These are phyloP conservation scores for Geopemphigus sp. DNA, from an alignment of 1,140 invertebrate species.

Conservation along the genomic window DNA sequence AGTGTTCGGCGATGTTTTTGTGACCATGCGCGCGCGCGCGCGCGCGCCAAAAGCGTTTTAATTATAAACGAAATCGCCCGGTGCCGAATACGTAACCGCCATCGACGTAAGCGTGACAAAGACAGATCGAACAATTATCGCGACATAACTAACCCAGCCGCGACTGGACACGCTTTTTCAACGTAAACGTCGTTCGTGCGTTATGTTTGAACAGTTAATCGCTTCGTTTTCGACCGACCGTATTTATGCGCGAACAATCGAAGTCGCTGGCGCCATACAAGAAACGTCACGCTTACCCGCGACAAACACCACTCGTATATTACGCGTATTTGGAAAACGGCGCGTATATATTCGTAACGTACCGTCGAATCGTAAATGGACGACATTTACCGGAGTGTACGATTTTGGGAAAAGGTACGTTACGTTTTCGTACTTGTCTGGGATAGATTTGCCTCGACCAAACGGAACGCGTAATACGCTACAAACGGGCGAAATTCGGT, in stretches of 20 bases:
- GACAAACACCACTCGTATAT: too few species aligned
- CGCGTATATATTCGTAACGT: too few species aligned
- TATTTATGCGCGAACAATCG: background rate
- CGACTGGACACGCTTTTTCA: background rate
- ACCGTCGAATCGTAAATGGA: too few species aligned
- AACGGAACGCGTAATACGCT: too few species aligned
- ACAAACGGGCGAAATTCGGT: too few species aligned
- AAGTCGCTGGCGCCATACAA: too few species aligned
- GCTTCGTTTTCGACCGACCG: background rate
- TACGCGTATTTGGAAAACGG: too few species aligned
- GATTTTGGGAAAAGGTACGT: too few species aligned
- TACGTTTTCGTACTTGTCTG: too few species aligned
- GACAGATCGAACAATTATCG: slow-evolving; percentile 10
- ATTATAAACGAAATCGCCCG: slow-evolving; percentile 22
- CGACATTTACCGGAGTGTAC: too few species aligned
- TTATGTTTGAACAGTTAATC: slow-evolving; percentile 6
- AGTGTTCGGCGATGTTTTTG: background rate
- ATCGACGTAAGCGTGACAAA: background rate
- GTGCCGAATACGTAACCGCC: background rate
- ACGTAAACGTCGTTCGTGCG: background rate
- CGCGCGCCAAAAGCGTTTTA: background rate
- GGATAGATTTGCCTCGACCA: too few species aligned
- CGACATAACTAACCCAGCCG: background rate
- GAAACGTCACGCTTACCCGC: too few species aligned
- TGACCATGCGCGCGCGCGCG: background rate